Evolutionary conservation across 2,888 invertebrate genomes (phyloP), one percentile per base, ranked within the genome.

Genomic region (Tenthredo livida): DNA sequence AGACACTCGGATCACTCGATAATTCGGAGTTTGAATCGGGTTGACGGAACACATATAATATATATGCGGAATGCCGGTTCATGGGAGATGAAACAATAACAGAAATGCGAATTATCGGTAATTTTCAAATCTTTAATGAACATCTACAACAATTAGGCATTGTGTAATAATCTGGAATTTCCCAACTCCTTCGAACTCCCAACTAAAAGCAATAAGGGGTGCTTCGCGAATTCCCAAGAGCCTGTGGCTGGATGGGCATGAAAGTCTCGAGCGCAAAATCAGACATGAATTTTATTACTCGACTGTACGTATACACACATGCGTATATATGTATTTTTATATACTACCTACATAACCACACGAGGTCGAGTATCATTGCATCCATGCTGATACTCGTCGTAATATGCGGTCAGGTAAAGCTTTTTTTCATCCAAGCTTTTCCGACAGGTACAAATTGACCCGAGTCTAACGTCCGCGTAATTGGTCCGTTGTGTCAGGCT

Each of bases 381-480:
- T 37, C 7, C 6, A 37, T 25, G 25, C 6, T 21, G 21, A 61
- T 61, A 61, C 25, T 61, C 25, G 61, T 61, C 21, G 21, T 25
- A 61, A 33, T 33, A 33, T 21, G 17, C 25, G 67, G 33, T 67
- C 67, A 33, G 29, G 33, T 33, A 7, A 33, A 33, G 3, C 15
- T 47, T 29, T 43, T 29, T 43, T 73, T 40, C 10, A 7, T 33
- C 61, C 61, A 9, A 25, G 25, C 25, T 50, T 29, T 4, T 25
- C 67, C 43, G 83, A 83, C 67, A 47, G n/a, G 43, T 83, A 83
- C 70, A 83, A 83, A 83, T 65, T 80, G 80, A 67, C 83, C 29
- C 17, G 25, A 67, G 83, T 70, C 43, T 67, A 67, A 83, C 83
- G 50, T 47, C 70, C 29, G 29, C 43, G 83, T 83, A 83, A 83